Evolutionary conservation across 2,113 vertebrate species (phyloP).

Genomic region (Platanista minor): DNA sequence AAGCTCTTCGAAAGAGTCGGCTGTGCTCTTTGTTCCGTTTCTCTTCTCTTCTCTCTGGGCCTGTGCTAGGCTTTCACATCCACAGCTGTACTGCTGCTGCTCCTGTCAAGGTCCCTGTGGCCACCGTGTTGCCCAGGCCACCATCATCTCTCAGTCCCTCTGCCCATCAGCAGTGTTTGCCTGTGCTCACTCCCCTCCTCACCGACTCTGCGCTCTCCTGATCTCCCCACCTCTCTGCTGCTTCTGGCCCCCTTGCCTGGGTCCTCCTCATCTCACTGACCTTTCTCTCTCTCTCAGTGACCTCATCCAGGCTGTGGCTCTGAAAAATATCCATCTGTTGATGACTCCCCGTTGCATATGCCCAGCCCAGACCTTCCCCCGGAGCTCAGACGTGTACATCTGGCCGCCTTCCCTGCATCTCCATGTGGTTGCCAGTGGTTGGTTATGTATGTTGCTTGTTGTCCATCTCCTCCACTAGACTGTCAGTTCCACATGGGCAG

Average conservation of each 20-base stretch:
- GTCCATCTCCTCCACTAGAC: background rate
- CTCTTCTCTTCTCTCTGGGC: background rate
- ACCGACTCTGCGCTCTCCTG: rapidly evolving
- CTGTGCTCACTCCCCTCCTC: rapidly evolving
- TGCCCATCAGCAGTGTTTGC: rapidly evolving
- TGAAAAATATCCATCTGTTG: background rate
- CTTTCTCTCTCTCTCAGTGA: background rate
- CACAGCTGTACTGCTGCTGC: rapidly evolving
- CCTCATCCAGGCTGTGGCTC: background rate
- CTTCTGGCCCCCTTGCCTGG: background rate
- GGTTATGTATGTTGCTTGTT: rapidly evolving
- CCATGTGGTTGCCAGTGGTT: background rate
- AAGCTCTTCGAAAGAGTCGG: background rate
- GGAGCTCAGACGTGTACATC: background rate
- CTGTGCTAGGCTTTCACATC: rapidly evolving
- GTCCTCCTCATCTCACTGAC: background rate
- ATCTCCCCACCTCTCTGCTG: background rate
- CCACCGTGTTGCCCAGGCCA: background rate
- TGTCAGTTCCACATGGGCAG: background rate
- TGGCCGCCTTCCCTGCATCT: too few species aligned
- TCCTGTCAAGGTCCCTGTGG: background rate
- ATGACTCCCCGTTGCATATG: background rate
- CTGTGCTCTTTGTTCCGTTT: background rate
- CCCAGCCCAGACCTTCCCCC: background rate
- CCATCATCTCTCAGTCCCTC: rapidly evolving